A percentile compares a stretch with the other conserved stretches of the same genome.
phyloP scores from a whole-genome alignment of 2,797 vertebrate genomes.

The Lutjanus campechanus region DNA sequence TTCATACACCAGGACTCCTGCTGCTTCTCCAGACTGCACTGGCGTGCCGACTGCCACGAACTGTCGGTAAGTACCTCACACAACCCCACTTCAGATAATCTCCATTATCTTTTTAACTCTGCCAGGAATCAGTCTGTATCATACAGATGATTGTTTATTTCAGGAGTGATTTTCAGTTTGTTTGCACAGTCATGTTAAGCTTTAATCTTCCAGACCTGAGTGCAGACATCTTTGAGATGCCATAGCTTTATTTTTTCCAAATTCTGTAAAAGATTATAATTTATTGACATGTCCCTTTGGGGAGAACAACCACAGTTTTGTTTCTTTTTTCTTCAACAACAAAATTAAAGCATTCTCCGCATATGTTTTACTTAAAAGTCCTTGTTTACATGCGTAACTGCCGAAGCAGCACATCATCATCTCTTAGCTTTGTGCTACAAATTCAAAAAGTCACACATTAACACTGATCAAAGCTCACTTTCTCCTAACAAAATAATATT shows the following conservation, averaged over 20 bases:
- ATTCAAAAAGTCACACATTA: slow-evolving; percentile 89
- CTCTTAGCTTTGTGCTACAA: slow-evolving; percentile 89
- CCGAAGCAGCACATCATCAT: slow-evolving; percentile 91
- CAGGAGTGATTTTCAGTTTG: slow-evolving; percentile 17
- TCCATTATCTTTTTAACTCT: no score
- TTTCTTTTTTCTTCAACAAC: slow-evolving; percentile 60
- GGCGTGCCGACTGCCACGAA: no score
- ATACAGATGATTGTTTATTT: slow-evolving; percentile 21
- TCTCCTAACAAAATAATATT: slow-evolving; percentile 92
- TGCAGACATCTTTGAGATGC: slow-evolving; percentile 51
- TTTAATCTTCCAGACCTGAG: slow-evolving; percentile 18
- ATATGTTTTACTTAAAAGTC: slow-evolving; percentile 87
- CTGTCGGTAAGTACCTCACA: no score
- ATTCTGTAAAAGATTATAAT: slow-evolving; percentile 67
- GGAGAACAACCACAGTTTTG: slow-evolving; percentile 53
- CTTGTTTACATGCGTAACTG: slow-evolving; percentile 91
- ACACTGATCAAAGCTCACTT: slow-evolving; percentile 90
- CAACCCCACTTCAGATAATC: no score
- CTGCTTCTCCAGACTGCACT: no score
- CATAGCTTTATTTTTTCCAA: slow-evolving; percentile 56
- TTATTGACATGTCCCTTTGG: slow-evolving; percentile 52
- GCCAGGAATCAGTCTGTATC: not conserved
- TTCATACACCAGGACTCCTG: no score
- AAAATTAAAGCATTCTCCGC: slow-evolving; percentile 71
- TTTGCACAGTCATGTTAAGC: slow-evolving; percentile 9